A percentile compares a stretch with the other conserved stretches of the same genome.
phyloP scores from a whole-genome alignment of 2,888 invertebrate species.

The Spodoptera littoralis region DNA sequence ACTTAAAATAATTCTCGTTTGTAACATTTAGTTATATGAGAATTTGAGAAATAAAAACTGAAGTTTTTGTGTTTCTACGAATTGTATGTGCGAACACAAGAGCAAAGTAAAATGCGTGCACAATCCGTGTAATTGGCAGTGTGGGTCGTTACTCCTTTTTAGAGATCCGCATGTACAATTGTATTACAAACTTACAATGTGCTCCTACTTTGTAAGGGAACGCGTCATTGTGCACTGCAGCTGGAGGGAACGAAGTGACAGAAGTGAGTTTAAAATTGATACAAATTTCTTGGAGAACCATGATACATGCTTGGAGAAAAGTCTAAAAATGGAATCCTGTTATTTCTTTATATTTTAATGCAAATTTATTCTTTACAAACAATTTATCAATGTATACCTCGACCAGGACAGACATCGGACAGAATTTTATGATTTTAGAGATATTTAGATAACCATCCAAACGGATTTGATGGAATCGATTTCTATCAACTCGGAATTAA shows the following conservation, averaged over 20 bases:
- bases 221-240: conserved; percentile 31
- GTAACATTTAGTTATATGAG: conserved; percentile 26
- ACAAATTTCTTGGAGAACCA: too few species aligned
- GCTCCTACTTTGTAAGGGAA: conserved; percentile 20
- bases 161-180: conserved; percentile 34
- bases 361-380: too few species aligned
- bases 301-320: too few species aligned
- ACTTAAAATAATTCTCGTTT: conserved; percentile 10
- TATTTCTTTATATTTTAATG: too few species aligned
- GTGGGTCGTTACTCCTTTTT: conserved; percentile 65
- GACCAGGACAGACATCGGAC: background rate
- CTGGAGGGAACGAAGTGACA: background rate
- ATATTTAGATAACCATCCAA: conserved; percentile 30
- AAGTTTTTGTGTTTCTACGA: conserved; percentile 46
- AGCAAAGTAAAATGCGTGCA: conserved; percentile 53
- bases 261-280: background rate
- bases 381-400: too few species aligned
- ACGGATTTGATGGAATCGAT: conserved; percentile 47
- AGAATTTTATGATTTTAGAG: conserved; percentile 14
- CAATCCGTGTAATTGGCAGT: conserved; percentile 56
- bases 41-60: conserved; percentile 35
- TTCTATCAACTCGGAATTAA: conserved; percentile 37
- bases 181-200: conserved; percentile 17
- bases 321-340: too few species aligned
- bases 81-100: conserved; percentile 48